Evolutionary conservation across 2,888 invertebrate species (phyloP), one percentile per base, ranked within the genome.

Genomic region (Frankliniella intonsa): DNA sequence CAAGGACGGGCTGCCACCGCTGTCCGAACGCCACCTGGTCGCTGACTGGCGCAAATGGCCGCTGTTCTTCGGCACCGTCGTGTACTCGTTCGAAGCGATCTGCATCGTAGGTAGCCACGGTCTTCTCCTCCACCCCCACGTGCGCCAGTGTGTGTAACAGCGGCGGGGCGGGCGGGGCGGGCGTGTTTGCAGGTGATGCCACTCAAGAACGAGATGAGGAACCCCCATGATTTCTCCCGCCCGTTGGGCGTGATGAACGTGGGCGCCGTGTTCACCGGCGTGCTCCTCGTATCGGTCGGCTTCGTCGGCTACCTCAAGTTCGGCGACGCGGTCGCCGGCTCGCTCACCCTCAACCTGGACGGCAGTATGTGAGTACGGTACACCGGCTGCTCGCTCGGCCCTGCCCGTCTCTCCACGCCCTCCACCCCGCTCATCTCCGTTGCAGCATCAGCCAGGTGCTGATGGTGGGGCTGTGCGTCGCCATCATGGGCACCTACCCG

Each of bases 31-130:
- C 83, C 87, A 87, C 0, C 92, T 92, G 84, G 88, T 94, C n/a
- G 93, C 93, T 0, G 80, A 84, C 38, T 84, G 84, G 83, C 86
- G 88, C 83, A 90, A 90, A 83, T 88, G 95, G 83, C 98, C 99
- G 0, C 89, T 99, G 17, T 99, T 95, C 88, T 97, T 99, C 87
- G 98, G 98, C 80, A 98, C 98, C 0, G 97, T 96, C 50, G 92
- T 99, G 82, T 99, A 96, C 88, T 95, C 98, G 5, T 99, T 98
- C 87, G 99, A 99, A 90, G 98, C 98, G 84, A 98, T 99, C 84
- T 95, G 95, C 82, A 88, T 96, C 90, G 95, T 94, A 87, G 91
- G 91, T 88, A 81, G 14, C 25, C 62, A 17, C 62, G 1, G n/a
- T 7, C 62, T 14, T 10, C 55, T 12, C 55, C 55, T 8, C 55